Evolutionary conservation across 2,888 invertebrate species (phyloP), one percentile per base, ranked within the genome.

Genomic region (Sphaerophoria taeniata): DNA sequence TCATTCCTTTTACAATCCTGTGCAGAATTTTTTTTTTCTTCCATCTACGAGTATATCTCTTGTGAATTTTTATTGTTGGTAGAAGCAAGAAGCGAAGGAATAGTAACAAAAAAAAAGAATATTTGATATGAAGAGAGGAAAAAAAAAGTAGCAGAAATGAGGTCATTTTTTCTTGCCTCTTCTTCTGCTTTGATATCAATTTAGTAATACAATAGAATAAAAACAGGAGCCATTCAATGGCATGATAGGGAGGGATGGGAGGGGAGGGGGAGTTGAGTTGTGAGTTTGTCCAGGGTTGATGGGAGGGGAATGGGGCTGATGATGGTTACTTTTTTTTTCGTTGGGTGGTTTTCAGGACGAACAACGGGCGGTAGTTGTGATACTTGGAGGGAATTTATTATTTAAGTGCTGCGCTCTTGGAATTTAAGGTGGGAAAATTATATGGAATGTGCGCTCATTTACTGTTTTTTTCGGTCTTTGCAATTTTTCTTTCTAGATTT

Each of bases 171-270:
- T 81, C 67, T 73, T 85, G 70, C 76, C 61, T 76, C 85, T 76
- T 77, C 85, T 81, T 58, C 72, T 73, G 85, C 85, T 73, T 85
- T 85, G 85, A 85, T 85, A 85, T 85, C 85, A 85, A 85, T 85
- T 85, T 85, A 85, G 85, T 85, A 85, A 85, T 81, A 85, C 85
- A 85, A 85, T 81, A 73, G 81, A 85, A 85, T 85, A 85, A 81
- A 85, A 85, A 77, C 81, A 73, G 85, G 81, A 81, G 81, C 72
- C 63, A 47, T 71, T 34, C n/a, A 56, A 45, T 45, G 67, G 49
- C 16, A 24, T 39, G 33, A 36, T 53, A 16, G 24, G 56, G 39
- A 45, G 43, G 24, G 34, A 16, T 36, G 49, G 3, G 34, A 56
- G 49, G 36, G 4, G n/a, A n/a, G 24, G 24, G 24, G 24, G 24